Base-by-base conservation (phyloP, 2,797 vertebrate genomes). In the Melanotaenia boesemani region DNA sequence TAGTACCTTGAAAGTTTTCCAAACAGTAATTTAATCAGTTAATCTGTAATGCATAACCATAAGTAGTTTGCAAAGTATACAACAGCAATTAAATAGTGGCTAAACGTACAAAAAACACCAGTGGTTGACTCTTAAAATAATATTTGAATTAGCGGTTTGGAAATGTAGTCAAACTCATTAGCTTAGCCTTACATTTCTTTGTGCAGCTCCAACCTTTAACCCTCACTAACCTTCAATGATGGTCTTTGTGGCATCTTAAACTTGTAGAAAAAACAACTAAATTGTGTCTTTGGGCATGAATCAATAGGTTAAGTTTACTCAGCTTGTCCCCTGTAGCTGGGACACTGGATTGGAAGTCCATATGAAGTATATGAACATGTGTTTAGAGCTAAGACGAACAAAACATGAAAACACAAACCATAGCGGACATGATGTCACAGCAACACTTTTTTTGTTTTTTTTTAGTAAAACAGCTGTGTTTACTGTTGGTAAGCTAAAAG, bases 381-480 rank as follows among this genome's bases (percentile, higher is more conserved):
- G 41, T 60, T 68, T 50, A 50, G 36, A 75, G 72, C 15, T 52
- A 32, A 37, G 50, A 58, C 41, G 54, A 13, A 22, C 13, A 26
- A 80, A 80, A 67, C 9, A 58, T 55, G n/a, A 28, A 55, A 44
- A 54, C n/a, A 66, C 72, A 48, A 52, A 60, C 52, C 60, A 59
- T 54, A 63, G 46, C 59, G 69, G 39, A 55, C 60, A 26, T 44
- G 39, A 72, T 65, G 76, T 63, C 56, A 63, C 57, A 56, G 57
- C 46, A 7, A 41, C 13, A 30, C 63, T 12, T 26, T 8, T 34
- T 8, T 50, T 50, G n/a, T 50, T 37, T 10, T 67, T 79, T 77
- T 69, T 67, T 37, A 28, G 64, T 41, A 37, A 37, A 70, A 67
- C 68, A 39, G 48, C 57, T 60, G 16, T 66, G 56, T 87, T 74